Evolutionary conservation across 2,113 vertebrate genomes (phyloP).

Genomic region (Dendropsophus ebraccatus): DNA sequence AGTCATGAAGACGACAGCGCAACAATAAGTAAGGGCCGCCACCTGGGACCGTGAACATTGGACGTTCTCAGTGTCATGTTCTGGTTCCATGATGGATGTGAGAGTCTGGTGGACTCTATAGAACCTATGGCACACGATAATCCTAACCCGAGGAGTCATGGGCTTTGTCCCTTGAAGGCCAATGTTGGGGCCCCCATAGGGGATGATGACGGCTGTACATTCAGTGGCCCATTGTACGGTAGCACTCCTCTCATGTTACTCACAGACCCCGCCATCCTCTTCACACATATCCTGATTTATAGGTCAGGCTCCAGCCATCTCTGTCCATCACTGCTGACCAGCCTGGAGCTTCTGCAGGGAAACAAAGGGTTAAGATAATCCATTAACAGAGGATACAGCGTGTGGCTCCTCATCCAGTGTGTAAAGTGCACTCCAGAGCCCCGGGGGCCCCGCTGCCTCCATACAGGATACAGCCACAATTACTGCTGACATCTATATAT

Average conservation of each 20-base stretch:
- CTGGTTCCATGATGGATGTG: too few relatives aligned
- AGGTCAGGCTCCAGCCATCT: not conserved
- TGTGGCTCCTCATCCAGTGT: not conserved
- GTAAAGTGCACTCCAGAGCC: not conserved
- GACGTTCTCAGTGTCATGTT: not conserved
- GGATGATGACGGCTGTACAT: too few relatives aligned
- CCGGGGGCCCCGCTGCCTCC: not conserved
- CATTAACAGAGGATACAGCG: not conserved
- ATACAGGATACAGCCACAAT: not conserved
- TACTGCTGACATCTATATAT: not conserved
- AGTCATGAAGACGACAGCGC: not conserved
- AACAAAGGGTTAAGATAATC: conserved; percentile 19
- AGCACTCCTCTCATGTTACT: too few relatives aligned
- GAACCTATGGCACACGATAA: too few relatives aligned
- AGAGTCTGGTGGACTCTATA: too few relatives aligned
- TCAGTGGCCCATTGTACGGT: too few relatives aligned
- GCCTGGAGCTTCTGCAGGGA: not conserved
- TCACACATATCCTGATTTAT: not conserved
- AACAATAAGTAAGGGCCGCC: not conserved
- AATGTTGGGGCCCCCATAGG: too few relatives aligned
- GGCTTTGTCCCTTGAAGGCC: not conserved
- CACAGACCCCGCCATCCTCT: too few relatives aligned
- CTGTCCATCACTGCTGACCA: not conserved
- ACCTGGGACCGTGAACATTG: not conserved
- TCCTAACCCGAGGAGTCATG: too few relatives aligned